These are phyloP conservation scores for Troides oblongomaculatus DNA, from an alignment of 2,888 invertebrate genomes.

Conservation along the genomic window DNA sequence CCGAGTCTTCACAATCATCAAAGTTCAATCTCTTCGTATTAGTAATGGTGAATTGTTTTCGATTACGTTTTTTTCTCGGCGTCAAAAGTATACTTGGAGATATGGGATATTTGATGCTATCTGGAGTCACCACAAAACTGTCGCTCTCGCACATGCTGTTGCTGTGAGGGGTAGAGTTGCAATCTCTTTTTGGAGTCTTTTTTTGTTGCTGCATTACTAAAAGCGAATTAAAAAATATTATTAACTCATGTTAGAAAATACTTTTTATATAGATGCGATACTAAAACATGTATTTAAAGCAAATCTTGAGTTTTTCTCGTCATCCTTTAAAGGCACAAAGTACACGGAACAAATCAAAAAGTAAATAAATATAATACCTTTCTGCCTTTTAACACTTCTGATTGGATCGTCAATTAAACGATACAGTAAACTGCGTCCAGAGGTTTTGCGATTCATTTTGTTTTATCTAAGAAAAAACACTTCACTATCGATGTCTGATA, in stretches of 20 bases:
- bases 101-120: neutral
- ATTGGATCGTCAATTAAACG: constrained; percentile 27
- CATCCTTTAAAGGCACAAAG: too few relatives aligned
- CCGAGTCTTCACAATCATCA: constrained; percentile 28
- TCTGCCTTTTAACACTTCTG: constrained; percentile 14
- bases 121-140: constrained; percentile 5
- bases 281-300: neutral
- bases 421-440: constrained; percentile 23
- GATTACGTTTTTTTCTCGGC: constrained; percentile 19
- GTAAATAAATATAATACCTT: constrained; percentile 7
- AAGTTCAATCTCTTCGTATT: constrained; percentile 29
- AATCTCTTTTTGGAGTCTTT: constrained; percentile 11
- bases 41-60: constrained; percentile 13
- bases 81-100: constrained; percentile 21
- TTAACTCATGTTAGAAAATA: neutral
- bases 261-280: neutral
- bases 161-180: constrained; percentile 3
- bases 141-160: neutral
- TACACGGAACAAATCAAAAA: too few relatives aligned
- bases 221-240: constrained; percentile 1
- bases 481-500: neutral
- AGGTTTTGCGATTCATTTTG: constrained; percentile 20
- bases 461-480: neutral
- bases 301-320: too few relatives aligned
- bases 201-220: constrained; percentile 11